These are phyloP conservation scores for Saturnia pavonia DNA, from an alignment of 2,888 invertebrate genomes.

Conservation along the genomic window DNA sequence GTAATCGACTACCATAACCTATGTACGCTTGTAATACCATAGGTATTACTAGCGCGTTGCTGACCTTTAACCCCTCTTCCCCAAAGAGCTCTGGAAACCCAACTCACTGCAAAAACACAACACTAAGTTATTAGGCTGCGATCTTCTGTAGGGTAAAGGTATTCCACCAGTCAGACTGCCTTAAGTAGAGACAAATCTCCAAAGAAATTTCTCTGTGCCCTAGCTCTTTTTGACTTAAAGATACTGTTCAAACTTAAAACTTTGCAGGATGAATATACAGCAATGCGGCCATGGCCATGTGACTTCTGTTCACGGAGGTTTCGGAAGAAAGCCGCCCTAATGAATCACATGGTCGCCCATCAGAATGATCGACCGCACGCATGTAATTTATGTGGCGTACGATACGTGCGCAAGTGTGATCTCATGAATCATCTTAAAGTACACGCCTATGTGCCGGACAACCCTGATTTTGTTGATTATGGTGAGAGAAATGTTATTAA, in stretches of 20 bases:
- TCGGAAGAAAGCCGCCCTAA: slow-evolving; percentile 90
- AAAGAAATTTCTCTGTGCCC: no score
- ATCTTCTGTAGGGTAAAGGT: no score
- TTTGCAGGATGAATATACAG: slow-evolving; percentile 84
- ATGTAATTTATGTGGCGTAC: slow-evolving; percentile 91
- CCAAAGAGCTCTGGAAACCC: no score
- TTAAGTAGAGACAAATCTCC: no score
- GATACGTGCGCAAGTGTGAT: slow-evolving; percentile 90
- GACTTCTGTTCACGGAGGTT: slow-evolving; percentile 93
- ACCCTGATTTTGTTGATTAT: slow-evolving; percentile 80
- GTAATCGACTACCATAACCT: no score
- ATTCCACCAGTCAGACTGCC: no score
- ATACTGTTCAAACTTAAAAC: background rate
- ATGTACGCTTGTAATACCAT: no score
- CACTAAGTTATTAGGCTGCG: no score
- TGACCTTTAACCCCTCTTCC: no score
- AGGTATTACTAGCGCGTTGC: no score
- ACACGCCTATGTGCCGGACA: slow-evolving; percentile 89
- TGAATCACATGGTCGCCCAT: slow-evolving; percentile 94
- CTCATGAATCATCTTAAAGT: slow-evolving; percentile 92
- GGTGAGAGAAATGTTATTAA: slow-evolving; percentile 47
- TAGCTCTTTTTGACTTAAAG: background rate
- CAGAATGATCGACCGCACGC: slow-evolving; percentile 92
- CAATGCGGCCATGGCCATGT: slow-evolving; percentile 91
- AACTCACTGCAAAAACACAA: no score